Conservation (phyloP, 92 coral and sea anemone species). For the Pocillopora grandis region DNA sequence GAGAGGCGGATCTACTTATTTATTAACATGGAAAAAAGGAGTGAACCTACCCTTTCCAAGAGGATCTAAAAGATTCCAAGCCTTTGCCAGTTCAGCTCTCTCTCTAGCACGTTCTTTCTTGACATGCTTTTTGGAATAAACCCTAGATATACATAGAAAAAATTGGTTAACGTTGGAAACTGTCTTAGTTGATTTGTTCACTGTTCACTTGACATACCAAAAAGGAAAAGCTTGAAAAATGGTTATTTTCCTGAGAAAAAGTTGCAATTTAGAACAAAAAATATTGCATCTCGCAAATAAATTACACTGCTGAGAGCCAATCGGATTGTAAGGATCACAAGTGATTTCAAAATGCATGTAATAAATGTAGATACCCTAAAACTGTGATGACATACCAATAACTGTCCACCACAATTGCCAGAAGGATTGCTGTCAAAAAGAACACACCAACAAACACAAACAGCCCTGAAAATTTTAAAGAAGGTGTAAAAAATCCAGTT, state of each 20-base stretch:
- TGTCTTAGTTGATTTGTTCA: too few relatives aligned
- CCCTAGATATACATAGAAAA: conserved; percentile 42
- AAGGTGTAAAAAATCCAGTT: background rate
- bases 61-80: conserved; percentile 92
- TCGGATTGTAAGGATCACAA: too few relatives aligned
- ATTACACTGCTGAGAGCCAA: too few relatives aligned
- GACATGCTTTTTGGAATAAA: conserved; percentile 85
- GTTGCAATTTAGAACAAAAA: too few relatives aligned
- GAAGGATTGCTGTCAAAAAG: conserved; percentile 81
- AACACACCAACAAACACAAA: conserved; percentile 88
- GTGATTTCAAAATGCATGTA: too few relatives aligned
- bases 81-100: conserved; percentile 88
- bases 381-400: conserved; percentile 65
- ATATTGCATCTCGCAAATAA: too few relatives aligned
- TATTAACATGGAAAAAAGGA: background rate
- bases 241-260: too few relatives aligned
- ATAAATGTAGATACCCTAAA: background rate
- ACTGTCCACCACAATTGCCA: conserved; percentile 87
- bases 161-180: background rate
- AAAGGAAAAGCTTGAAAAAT: too few relatives aligned
- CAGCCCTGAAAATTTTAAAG: conserved; percentile 49
- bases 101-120: conserved; percentile 85
- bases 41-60: conserved; percentile 71
- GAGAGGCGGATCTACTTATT: background rate
- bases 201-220: too few relatives aligned